Base-by-base conservation (phyloP, 1,140 invertebrate species). In the Zaprionus gabonicus region DNA sequence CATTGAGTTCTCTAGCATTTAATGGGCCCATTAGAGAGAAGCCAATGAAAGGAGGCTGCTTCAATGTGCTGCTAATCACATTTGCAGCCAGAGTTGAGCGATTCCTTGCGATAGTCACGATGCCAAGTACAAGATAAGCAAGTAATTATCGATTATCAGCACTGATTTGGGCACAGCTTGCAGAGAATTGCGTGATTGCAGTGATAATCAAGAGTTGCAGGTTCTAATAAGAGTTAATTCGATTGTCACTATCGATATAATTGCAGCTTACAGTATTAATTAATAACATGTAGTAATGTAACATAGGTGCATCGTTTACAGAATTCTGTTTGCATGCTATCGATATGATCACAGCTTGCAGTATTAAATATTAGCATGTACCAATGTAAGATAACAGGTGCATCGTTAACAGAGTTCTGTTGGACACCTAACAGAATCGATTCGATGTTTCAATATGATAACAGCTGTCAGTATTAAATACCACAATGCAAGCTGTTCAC, bases 31-130 rank as follows among this genome's bases (percentile, higher is more conserved):
- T 87, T 83, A 76, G 69, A 68, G 71, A 69, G 63, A 63, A 69
- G 74, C 59, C 84, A 63, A 81, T 80, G 71, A 73, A 87, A 87
- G 28, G 20, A 41, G 20, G n/a, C 23, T 34, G 73, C 76, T 82
- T 78, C 80, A 87, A 87, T 86, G 87, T 82, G 77, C 84, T 87
- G 84, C 83, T 87, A 87, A 87, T 87, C 83, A 88, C 83, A 88
- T 80, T 82, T 56, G 46, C 46, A 51, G 4, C 20, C 20, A 51
- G 20, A 10, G 46, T 23, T 51, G 46, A 51, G 46, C 20, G 46
- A 25, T 51, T 7, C 10, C 10, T 12, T 12, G 20, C 10, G 46
- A 51, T 51, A 51, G 20, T 23, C 46, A 51, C 20, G 46, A 51
- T 3, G 7, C 9, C 3, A 0, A 46, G 5, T 46, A 17, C 7